Percentiles rank a stretch among this genome's conserved stretches.
Conservation (phyloP, 2,888 invertebrate species). For the Cantharis nigra region DNA sequence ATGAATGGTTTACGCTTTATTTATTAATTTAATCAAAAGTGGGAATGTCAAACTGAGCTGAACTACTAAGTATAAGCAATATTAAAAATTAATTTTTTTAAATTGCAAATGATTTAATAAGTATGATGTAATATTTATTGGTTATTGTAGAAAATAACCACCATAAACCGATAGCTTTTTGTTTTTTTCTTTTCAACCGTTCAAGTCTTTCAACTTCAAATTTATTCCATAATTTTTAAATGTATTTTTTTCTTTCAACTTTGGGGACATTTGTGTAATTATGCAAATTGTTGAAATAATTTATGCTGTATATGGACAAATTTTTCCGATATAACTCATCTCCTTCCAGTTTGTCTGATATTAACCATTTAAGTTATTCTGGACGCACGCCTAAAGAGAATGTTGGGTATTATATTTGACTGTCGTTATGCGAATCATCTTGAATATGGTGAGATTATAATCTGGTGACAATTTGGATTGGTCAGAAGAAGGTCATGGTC, state of each 20-base stretch:
- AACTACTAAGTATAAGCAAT: neutral
- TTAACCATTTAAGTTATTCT: slow-evolving; percentile 4
- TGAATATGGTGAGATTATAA: neutral
- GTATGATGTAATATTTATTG: neutral
- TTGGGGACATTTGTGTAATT: slow-evolving; percentile 4
- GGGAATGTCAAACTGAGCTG: neutral
- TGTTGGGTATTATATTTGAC: neutral
- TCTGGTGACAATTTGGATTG: slow-evolving; percentile 23
- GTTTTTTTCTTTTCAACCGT: neutral
- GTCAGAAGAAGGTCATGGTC: slow-evolving; percentile 21
- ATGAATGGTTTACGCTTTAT: neutral
- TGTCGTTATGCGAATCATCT: slow-evolving; percentile 7
- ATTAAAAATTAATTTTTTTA: neutral
- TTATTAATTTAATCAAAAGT: neutral
- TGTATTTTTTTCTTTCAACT: neutral
- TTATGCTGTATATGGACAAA: slow-evolving; percentile 4
- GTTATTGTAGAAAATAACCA: neutral
- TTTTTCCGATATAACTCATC: slow-evolving; percentile 23
- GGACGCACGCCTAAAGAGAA: neutral
- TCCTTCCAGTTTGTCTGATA: slow-evolving; percentile 8
- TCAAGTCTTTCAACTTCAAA: neutral
- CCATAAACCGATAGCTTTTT: neutral
- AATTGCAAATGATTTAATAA: neutral
- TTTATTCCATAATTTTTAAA: neutral
- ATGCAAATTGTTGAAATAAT: slow-evolving; percentile 11